phyloP scores from a whole-genome alignment of 2,888 invertebrate species.

The Parnassius mnemosyne region DNA sequence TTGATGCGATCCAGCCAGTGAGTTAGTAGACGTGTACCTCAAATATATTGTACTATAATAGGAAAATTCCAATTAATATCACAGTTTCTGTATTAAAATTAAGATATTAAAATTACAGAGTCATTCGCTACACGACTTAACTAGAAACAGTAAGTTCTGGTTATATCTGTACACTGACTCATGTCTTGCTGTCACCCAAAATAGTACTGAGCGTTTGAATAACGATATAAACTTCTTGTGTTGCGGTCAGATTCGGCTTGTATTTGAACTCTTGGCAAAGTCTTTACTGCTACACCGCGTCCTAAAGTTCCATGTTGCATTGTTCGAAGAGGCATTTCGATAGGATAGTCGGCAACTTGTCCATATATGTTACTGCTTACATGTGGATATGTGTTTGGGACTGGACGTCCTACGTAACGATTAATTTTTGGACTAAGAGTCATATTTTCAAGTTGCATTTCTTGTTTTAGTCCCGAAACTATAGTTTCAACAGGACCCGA shows the following conservation, averaged over 20 bases:
- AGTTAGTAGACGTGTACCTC: neutral
- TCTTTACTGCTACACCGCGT: constrained; percentile 72
- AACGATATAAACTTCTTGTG: constrained; percentile 83
- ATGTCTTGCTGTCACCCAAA: constrained; percentile 87
- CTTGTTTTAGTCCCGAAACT: constrained; percentile 67
- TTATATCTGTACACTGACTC: constrained; percentile 74
- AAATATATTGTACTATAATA: constrained; percentile 59
- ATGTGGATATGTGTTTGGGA: constrained; percentile 74
- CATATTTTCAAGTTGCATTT: constrained; percentile 71
- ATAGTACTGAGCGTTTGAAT: constrained; percentile 85
- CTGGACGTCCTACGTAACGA: constrained; percentile 72
- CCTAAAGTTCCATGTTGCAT: constrained; percentile 74
- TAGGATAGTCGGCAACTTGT: constrained; percentile 74
- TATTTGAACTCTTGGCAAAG: constrained; percentile 67
- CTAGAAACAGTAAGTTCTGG: constrained; percentile 82
- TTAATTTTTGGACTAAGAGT: constrained; percentile 74
- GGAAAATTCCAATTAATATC: constrained; percentile 78
- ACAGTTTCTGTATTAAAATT: constrained; percentile 78
- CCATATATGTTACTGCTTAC: constrained; percentile 78
- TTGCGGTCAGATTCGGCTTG: constrained; percentile 76
- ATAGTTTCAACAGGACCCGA: constrained; percentile 82
- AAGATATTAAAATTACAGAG: constrained; percentile 73
- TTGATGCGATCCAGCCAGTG: too few relatives aligned
- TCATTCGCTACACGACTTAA: constrained; percentile 64
- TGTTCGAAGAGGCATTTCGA: constrained; percentile 76